Percentiles rank a stretch among this genome's conserved stretches.
These are phyloP conservation scores for Physella acuta DNA, from an alignment of 1,140 invertebrate species.

Conservation along the genomic window DNA sequence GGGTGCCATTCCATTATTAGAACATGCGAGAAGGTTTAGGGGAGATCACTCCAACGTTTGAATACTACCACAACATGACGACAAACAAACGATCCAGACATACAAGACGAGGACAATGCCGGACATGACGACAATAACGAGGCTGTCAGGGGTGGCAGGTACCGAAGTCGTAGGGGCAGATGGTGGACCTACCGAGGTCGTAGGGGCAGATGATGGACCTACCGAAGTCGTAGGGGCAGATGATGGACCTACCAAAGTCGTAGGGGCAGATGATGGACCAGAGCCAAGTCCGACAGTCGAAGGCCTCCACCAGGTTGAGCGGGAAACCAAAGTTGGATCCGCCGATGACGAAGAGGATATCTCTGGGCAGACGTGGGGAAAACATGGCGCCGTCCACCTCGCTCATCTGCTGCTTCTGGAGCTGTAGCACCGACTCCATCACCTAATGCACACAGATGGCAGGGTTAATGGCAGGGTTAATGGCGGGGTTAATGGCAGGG, in stretches of 20 bases:
- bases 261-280: slow-evolving; percentile 18
- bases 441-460: too few relatives aligned
- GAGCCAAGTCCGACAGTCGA: slow-evolving; percentile 72
- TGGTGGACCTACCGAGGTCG: neutral
- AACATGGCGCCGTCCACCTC: slow-evolving; percentile 17
- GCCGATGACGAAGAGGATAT: slow-evolving; percentile 65
- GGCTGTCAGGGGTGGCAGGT: too few relatives aligned
- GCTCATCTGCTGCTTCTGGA: slow-evolving; percentile 21
- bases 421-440: slow-evolving; percentile 16
- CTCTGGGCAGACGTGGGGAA: slow-evolving; percentile 28
- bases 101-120: too few relatives aligned
- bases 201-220: slow-evolving; percentile 1
- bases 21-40: too few relatives aligned
- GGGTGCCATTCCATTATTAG: too few relatives aligned
- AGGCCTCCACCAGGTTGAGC: slow-evolving; percentile 73
- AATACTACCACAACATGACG: too few relatives aligned
- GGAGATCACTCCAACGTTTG: too few relatives aligned
- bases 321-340: slow-evolving; percentile 72
- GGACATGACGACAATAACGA: too few relatives aligned
- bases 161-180: too few relatives aligned
- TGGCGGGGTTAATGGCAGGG: too few relatives aligned
- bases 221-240: slow-evolving; percentile 24
- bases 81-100: too few relatives aligned
- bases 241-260: slow-evolving; percentile 28
- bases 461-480: too few relatives aligned